A percentile compares a stretch with the other conserved stretches of the same genome.
Conservation (phyloP, 2,113 vertebrate species). For the Myiozetetes cayanensis region DNA sequence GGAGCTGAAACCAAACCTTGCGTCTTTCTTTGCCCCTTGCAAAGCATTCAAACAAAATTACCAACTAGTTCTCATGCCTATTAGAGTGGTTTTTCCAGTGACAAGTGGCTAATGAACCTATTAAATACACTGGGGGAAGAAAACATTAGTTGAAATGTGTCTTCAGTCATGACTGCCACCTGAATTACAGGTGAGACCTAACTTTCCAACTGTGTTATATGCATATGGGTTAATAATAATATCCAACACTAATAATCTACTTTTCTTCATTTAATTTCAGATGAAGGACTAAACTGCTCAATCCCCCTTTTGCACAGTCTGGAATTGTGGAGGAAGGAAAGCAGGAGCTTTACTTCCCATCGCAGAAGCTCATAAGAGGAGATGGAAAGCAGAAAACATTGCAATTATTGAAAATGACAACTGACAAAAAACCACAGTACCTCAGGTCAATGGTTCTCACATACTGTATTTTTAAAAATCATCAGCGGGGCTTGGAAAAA, state of each 20-base stretch:
- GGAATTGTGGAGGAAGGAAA: not conserved
- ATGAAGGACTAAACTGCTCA: not conserved
- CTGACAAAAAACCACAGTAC: not conserved
- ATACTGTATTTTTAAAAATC: not conserved
- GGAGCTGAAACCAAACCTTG: not conserved
- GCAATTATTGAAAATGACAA: not conserved
- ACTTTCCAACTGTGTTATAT: not conserved
- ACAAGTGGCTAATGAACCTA: not conserved
- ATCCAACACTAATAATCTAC: not conserved
- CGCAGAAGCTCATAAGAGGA: not conserved
- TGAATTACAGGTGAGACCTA: not conserved
- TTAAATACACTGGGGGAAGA: not conserved
- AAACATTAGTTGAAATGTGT: not conserved
- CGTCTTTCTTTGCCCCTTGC: not conserved
- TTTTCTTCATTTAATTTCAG: not conserved
- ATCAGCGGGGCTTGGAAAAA: not conserved
- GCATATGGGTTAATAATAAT: not conserved
- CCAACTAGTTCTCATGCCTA: not conserved
- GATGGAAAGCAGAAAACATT: not conserved
- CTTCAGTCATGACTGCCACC: not conserved
- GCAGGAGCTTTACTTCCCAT: not conserved
- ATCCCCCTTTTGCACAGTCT: not conserved
- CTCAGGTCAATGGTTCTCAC: not conserved
- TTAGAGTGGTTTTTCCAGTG: not conserved
- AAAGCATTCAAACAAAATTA: not conserved